These are phyloP conservation scores for Magallana ariakensis DNA, from an alignment of 1,140 invertebrate genomes.

Conservation along the genomic window DNA sequence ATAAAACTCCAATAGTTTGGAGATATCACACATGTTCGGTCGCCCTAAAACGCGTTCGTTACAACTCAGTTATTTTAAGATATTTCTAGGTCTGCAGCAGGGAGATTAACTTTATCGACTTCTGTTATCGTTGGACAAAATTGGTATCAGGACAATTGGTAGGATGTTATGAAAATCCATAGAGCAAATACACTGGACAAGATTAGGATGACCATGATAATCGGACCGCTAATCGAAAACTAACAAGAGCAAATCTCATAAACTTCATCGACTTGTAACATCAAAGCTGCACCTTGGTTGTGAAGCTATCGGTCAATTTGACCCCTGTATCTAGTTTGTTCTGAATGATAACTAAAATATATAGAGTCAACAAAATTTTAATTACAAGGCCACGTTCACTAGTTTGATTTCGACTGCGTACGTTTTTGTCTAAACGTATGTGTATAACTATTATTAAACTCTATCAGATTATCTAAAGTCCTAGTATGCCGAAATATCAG, in stretches of 20 bases:
- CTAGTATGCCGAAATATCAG: too few species aligned
- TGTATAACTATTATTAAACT: too few species aligned
- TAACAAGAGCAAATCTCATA: conserved; percentile 2
- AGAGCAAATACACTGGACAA: conserved; percentile 24
- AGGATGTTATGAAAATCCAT: conserved; percentile 27
- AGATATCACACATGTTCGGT: not conserved
- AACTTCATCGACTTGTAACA: conserved; percentile 34
- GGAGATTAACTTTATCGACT: conserved; percentile 34
- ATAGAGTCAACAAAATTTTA: not conserved
- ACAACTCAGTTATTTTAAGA: conserved; percentile 32
- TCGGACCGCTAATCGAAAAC: conserved; percentile 15
- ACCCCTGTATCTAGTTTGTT: not conserved
- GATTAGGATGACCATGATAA: conserved; percentile 9
- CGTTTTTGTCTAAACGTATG: too few species aligned
- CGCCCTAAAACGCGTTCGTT: not conserved
- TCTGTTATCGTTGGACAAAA: conserved; percentile 11
- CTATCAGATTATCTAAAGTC: too few species aligned
- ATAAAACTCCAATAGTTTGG: not conserved
- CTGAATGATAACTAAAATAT: not conserved
- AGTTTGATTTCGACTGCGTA: too few species aligned
- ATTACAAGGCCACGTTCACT: not conserved
- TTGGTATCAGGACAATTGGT: conserved; percentile 21
- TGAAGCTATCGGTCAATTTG: conserved; percentile 5
- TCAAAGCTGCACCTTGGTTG: not conserved
- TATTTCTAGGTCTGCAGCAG: conserved; percentile 18